These are phyloP conservation scores for Schrankia costaestrigalis DNA, from an alignment of 2,888 invertebrate genomes.

Conservation along the genomic window DNA sequence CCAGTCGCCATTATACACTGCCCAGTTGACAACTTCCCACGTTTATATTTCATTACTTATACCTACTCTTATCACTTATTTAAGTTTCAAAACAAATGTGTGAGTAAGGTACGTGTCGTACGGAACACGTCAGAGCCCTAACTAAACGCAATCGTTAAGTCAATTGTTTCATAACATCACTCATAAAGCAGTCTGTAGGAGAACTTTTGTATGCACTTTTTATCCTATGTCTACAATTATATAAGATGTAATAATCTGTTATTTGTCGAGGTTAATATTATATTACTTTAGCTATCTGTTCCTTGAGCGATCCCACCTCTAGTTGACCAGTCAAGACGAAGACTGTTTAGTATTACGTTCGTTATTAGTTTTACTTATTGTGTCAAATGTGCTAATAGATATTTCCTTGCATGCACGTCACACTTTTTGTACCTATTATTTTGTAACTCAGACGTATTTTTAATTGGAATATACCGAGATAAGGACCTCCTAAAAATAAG, in stretches of 20 bases:
- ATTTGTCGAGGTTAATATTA: slow-evolving; percentile 15
- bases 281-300: slow-evolving; percentile 45
- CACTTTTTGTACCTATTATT: slow-evolving; percentile 47
- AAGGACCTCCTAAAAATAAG: slow-evolving; percentile 74
- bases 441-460: slow-evolving; percentile 43
- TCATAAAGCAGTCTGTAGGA: slow-evolving; percentile 14
- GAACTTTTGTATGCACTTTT: slow-evolving; percentile 16
- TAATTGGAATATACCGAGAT: slow-evolving; percentile 60
- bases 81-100: slow-evolving; percentile 21
- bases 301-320: slow-evolving; percentile 71
- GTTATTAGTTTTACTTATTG: slow-evolving; percentile 66
- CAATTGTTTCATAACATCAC: slow-evolving; percentile 47
- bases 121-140: no score
- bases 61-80: slow-evolving; percentile 21
- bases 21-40: slow-evolving; percentile 31
- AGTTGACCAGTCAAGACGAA: slow-evolving; percentile 73
- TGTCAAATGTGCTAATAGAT: slow-evolving; percentile 53
- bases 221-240: slow-evolving; percentile 16
- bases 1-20: slow-evolving; percentile 43
- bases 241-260: slow-evolving; percentile 18
- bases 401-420: slow-evolving; percentile 63
- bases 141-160: slow-evolving; percentile 46
- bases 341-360: slow-evolving; percentile 75
- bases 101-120: no score
- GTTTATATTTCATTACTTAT: slow-evolving; percentile 21